These are phyloP conservation scores for Pseudorasbora parva DNA, from an alignment of 2,113 vertebrate genomes.

Conservation along the genomic window DNA sequence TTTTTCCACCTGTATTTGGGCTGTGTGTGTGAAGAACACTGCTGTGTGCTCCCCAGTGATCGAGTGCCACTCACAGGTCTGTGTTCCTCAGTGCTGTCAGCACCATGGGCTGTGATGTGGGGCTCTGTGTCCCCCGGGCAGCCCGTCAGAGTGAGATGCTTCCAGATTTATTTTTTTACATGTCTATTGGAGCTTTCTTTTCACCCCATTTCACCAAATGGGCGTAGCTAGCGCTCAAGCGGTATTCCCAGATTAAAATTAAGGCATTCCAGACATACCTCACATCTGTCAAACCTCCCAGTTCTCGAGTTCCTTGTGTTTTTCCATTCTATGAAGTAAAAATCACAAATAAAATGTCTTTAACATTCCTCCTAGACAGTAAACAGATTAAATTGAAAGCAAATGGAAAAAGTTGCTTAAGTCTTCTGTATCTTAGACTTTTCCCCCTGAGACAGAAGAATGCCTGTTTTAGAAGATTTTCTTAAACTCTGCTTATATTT, in stretches of 20 bases:
- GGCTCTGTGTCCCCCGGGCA: constrained; percentile 57
- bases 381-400: constrained; percentile 1
- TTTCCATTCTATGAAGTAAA: not conserved
- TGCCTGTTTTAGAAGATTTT: not conserved
- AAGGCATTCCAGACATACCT: constrained; percentile 52
- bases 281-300: constrained; percentile 51
- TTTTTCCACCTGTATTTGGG: constrained; percentile 73
- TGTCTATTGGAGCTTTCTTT: constrained; percentile 55
- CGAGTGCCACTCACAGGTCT: constrained; percentile 59
- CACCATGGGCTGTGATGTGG: constrained; percentile 61
- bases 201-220: constrained; percentile 56
- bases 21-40: constrained; percentile 56
- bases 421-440: too few relatives aligned
- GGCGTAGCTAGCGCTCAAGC: constrained; percentile 27
- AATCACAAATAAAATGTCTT: not conserved
- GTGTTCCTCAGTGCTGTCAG: constrained; percentile 65
- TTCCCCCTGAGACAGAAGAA: not conserved
- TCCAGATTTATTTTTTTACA: constrained; percentile 61
- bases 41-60: constrained; percentile 61
- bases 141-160: constrained; percentile 57
- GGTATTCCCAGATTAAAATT: constrained; percentile 59
- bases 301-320: not conserved
- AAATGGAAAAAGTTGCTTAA: not conserved
- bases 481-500: not conserved
- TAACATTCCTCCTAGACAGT: not conserved